Conservation (phyloP, 2,113 vertebrate species). For the Melanerpes aurifrons region DNA sequence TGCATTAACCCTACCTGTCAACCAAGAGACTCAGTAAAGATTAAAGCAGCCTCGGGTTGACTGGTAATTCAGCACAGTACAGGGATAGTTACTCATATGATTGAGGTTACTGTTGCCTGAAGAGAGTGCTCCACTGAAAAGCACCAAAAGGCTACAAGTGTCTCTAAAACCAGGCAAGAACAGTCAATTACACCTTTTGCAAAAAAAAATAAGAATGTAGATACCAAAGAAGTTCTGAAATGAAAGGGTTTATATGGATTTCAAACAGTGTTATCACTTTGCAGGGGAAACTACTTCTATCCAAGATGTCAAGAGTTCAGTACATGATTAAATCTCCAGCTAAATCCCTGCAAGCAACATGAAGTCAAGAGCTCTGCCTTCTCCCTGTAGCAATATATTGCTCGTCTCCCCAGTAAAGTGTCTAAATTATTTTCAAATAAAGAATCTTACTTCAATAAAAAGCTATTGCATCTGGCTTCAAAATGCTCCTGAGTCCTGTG, state of each 20-base stretch:
- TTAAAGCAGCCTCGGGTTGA: background rate
- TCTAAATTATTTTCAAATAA: background rate
- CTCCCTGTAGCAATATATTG: background rate
- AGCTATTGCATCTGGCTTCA: background rate
- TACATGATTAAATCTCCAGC: background rate
- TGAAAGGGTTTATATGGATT: background rate
- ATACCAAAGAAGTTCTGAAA: background rate
- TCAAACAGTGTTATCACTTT: background rate
- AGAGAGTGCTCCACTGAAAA: background rate
- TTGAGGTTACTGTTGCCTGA: background rate
- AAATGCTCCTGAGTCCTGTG: background rate
- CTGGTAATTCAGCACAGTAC: background rate
- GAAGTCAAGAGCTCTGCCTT: background rate
- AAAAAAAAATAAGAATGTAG: background rate
- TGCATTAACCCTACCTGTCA: background rate
- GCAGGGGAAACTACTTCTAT: background rate
- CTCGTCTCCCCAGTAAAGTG: background rate
- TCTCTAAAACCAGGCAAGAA: background rate
- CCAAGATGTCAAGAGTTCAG: background rate
- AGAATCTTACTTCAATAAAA: background rate
- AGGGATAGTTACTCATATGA: background rate
- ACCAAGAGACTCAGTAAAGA: background rate
- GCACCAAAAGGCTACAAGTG: background rate
- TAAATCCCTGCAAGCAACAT: background rate
- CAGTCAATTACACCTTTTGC: background rate